These are phyloP conservation scores for Corticium candelabrum DNA, from an alignment of 37 sponge, comb jelly and placozoan genomes.

Conservation along the genomic window DNA sequence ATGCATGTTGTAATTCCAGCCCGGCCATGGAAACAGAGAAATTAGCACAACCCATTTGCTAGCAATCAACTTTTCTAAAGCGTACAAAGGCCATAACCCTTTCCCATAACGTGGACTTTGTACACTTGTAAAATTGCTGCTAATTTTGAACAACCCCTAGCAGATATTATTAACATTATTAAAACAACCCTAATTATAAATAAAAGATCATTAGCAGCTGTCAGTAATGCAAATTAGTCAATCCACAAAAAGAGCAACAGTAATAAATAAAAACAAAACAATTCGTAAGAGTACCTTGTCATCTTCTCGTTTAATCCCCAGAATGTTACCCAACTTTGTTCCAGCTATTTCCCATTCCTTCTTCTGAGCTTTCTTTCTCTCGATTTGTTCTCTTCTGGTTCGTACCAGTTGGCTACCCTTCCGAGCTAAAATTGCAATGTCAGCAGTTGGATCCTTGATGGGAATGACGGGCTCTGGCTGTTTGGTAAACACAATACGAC, in stretches of 20 bases:
- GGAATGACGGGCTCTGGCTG: constrained; percentile 93
- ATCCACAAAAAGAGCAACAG: not conserved
- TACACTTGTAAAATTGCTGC: no score
- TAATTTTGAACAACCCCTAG: no score
- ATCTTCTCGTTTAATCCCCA: constrained; percentile 83
- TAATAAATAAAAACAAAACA: not conserved
- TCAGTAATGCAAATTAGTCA: no score
- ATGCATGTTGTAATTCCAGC: no score
- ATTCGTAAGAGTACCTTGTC: constrained; percentile 34
- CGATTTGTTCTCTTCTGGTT: constrained; percentile 84
- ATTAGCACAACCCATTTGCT: no score
- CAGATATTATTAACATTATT: no score
- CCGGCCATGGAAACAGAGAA: no score
- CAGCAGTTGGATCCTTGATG: constrained; percentile 94
- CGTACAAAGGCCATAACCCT: no score
- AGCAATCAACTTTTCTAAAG: no score
- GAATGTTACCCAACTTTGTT: constrained; percentile 79
- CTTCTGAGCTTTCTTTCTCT: constrained; percentile 91
- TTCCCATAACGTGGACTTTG: no score
- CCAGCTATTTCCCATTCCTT: constrained; percentile 98
- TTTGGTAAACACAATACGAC: constrained; percentile 94
- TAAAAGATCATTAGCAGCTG: no score
- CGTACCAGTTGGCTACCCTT: constrained; percentile 90
- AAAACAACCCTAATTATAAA: no score
- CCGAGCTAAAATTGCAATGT: constrained; percentile 80